Conservation (phyloP, 2,888 invertebrate species). For the Galeopsomyia nigrocyanea region DNA sequence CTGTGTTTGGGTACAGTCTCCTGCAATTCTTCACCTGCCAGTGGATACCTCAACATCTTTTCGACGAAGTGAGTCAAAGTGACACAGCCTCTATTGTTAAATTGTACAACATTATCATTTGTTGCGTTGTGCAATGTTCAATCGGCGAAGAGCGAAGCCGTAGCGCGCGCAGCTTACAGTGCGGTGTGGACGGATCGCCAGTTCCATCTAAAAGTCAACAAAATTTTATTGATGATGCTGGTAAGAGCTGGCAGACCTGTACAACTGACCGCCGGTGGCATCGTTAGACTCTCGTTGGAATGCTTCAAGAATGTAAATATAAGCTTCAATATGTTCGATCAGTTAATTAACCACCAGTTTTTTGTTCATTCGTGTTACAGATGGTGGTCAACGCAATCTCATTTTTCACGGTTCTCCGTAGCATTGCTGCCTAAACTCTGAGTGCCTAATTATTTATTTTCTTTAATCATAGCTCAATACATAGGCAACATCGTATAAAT, state of each 20-base stretch:
- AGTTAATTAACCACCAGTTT: neutral
- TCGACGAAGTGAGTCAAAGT: conserved; percentile 8
- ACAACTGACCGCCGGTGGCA: conserved; percentile 11
- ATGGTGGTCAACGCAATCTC: conserved; percentile 6
- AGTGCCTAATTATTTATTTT: neutral
- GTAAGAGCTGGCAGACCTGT: neutral
- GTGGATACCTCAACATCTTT: conserved; percentile 14
- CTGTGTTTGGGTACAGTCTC: neutral
- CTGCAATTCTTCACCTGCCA: conserved; percentile 16
- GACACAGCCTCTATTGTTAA: too few relatives aligned
- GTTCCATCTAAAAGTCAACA: neutral
- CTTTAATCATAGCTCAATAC: too few relatives aligned
- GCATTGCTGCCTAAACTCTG: neutral
- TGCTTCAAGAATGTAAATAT: neutral
- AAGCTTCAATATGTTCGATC: too few relatives aligned
- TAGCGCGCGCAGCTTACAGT: conserved; percentile 5
- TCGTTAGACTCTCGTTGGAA: conserved; percentile 7
- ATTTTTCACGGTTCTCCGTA: neutral
- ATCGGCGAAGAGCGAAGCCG: neutral
- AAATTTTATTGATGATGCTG: conserved; percentile 12
- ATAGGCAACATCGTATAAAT: too few relatives aligned
- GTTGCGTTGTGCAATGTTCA: neutral
- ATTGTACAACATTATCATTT: too few relatives aligned
- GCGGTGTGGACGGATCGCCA: neutral
- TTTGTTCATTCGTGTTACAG: neutral